Percentiles rank a stretch among this genome's conserved stretches.
Conservation (phyloP, 30 jellyfish, hydroid and myxozoan genomes). For the Cassiopea andromeda region DNA sequence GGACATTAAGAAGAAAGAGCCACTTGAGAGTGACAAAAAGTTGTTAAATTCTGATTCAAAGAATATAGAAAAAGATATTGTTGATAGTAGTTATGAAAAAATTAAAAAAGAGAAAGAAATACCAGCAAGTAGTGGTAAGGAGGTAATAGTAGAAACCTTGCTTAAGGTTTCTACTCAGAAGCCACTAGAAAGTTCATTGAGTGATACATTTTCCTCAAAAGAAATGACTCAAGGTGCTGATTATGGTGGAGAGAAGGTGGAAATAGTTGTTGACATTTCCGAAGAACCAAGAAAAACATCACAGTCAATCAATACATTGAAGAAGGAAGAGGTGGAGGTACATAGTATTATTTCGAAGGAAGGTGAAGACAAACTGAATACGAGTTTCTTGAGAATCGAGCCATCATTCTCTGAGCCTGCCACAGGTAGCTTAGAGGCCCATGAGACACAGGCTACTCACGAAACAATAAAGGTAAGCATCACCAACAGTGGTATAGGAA, state of each 20-base stretch:
- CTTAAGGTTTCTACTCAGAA: neutral
- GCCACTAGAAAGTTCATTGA: neutral
- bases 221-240: neutral
- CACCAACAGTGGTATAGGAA: neutral
- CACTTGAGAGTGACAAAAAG: neutral
- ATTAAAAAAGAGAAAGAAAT: neutral
- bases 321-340: neutral
- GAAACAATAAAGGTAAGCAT: neutral
- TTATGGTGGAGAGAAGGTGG: neutral
- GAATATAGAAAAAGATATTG: neutral
- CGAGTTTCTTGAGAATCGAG: neutral
- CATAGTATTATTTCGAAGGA: neutral
- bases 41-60: neutral
- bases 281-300: neutral
- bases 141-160: too few relatives aligned
- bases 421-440: conserved; percentile 34
- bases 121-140: neutral
- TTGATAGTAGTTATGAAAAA: neutral
- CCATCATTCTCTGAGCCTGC: conserved; percentile 72
- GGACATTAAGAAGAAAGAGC: neutral
- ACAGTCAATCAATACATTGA: neutral
- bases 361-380: neutral
- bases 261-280: neutral
- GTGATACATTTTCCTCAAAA: neutral
- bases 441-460: conserved; percentile 23